Percentiles rank a stretch among this genome's conserved stretches.
These are phyloP conservation scores for Thelaira solivaga DNA, from an alignment of 2,888 invertebrate genomes.

Conservation along the genomic window DNA sequence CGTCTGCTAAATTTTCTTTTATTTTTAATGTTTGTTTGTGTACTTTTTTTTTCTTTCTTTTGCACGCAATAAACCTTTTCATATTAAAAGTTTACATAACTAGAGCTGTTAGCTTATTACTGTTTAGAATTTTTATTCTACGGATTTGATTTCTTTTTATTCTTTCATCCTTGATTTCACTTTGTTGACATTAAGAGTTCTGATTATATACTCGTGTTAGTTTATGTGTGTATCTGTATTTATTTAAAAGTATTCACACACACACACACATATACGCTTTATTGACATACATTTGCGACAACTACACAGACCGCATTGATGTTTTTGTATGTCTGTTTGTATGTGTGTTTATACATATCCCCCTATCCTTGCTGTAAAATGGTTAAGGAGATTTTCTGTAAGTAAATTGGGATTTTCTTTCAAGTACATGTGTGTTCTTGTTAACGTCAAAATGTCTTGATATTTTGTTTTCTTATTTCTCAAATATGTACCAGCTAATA, in stretches of 20 bases:
- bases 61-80: neutral
- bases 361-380: neutral
- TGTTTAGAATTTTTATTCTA: constrained; percentile 3
- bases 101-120: constrained; percentile 20
- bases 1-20: neutral
- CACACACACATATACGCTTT: too few relatives aligned
- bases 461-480: neutral
- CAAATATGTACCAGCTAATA: too few relatives aligned
- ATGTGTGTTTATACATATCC: neutral
- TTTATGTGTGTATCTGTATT: too few relatives aligned
- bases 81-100: neutral
- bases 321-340: neutral
- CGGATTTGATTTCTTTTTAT: neutral
- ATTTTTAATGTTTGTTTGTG: neutral
- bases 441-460: constrained; percentile 18
- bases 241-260: too few relatives aligned
- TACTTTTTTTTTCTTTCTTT: too few relatives aligned
- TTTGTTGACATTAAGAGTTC: constrained; percentile 15
- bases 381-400: neutral
- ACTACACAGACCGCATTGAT: too few relatives aligned
- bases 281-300: too few relatives aligned
- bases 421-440: constrained; percentile 3
- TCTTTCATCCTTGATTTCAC: neutral
- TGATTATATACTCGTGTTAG: constrained; percentile 31
- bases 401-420: constrained; percentile 10